These are phyloP conservation scores for Scaptomyza polygonia DNA, from an alignment of 2,888 invertebrate species.

Conservation along the genomic window DNA sequence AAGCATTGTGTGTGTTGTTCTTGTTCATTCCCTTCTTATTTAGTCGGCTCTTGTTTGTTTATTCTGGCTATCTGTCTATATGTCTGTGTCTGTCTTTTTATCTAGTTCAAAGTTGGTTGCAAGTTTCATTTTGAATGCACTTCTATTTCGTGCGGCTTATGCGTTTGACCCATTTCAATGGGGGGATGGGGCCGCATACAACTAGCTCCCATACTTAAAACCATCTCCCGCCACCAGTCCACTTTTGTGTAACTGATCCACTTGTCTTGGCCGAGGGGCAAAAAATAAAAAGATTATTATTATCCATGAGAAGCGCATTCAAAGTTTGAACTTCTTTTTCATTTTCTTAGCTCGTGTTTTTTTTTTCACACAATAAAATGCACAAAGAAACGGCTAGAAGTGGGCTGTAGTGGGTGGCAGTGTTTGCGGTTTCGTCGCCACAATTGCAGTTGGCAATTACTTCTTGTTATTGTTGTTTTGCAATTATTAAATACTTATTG, in stretches of 20 bases:
- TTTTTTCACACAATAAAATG: conserved; percentile 71
- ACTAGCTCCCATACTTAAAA: conserved; percentile 47
- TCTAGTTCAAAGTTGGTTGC: conserved; percentile 60
- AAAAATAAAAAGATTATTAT: conserved; percentile 34
- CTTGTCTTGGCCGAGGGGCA: conserved; percentile 25
- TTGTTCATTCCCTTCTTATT: conserved; percentile 17
- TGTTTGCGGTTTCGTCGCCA: conserved; percentile 26
- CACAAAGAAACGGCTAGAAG: conserved; percentile 46
- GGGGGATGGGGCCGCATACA: conserved; percentile 25
- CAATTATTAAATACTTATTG: conserved; percentile 69
- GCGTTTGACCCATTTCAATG: conserved; percentile 69
- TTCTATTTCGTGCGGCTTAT: conserved; percentile 53
- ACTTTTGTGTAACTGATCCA: conserved; percentile 27
- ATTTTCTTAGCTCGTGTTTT: conserved; percentile 16
- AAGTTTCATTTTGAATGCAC: conserved; percentile 71
- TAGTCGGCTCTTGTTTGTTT: conserved; percentile 36
- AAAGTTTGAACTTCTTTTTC: conserved; percentile 66
- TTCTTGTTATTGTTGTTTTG: conserved; percentile 42
- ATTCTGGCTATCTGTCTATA: conserved; percentile 11
- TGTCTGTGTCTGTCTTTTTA: conserved; percentile 22
- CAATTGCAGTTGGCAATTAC: conserved; percentile 56
- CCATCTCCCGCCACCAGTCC: neutral
- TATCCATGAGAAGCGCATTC: conserved; percentile 74
- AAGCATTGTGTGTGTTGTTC: conserved; percentile 21
- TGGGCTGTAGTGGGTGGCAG: conserved; percentile 7